phyloP scores from a whole-genome alignment of 2,888 invertebrate species.

The Cephonodes hylas region DNA sequence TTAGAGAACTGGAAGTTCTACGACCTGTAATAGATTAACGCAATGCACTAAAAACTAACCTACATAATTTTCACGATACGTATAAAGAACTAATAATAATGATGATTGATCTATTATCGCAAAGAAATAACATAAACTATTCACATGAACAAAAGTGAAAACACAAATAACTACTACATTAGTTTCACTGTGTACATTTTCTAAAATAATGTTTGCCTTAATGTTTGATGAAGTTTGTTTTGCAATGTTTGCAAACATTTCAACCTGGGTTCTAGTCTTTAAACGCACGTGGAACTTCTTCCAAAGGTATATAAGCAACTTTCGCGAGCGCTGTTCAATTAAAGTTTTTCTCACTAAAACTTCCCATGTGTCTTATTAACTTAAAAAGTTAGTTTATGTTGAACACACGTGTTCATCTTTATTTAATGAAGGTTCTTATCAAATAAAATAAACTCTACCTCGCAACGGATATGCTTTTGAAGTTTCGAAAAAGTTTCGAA shows the following conservation, averaged over 20 bases:
- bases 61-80: too few relatives aligned
- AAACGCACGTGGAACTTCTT: not conserved
- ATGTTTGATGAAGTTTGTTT: not conserved
- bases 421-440: too few relatives aligned
- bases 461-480: too few relatives aligned
- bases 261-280: not conserved
- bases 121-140: not conserved
- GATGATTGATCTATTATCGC: not conserved
- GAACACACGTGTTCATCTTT: not conserved
- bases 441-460: too few relatives aligned
- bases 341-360: not conserved
- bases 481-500: too few relatives aligned
- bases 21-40: too few relatives aligned
- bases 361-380: not conserved
- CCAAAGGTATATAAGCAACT: not conserved
- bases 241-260: not conserved
- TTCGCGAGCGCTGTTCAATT: not conserved
- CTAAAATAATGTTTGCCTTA: not conserved
- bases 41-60: too few relatives aligned
- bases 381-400: not conserved
- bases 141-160: not conserved
- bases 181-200: not conserved
- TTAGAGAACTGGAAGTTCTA: too few relatives aligned
- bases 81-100: too few relatives aligned
- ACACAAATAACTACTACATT: not conserved